Conservation (phyloP, 2,888 invertebrate species). For the Andrena minutula region DNA sequence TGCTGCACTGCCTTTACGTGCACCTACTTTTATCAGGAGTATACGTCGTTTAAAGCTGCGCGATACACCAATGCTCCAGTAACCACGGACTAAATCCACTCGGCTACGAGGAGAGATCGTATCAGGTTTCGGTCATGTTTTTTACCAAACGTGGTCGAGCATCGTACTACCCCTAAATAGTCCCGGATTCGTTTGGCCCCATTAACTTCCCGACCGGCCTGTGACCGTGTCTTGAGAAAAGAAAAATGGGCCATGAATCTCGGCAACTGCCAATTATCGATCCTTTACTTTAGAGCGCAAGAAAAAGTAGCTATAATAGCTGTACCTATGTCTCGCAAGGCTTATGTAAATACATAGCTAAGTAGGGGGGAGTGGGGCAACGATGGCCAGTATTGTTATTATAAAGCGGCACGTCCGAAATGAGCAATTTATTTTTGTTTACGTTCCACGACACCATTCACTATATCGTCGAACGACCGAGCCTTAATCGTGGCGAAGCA, state of each 20-base stretch:
- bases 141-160: conserved; percentile 33
- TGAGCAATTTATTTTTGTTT: too few species aligned
- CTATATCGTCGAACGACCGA: too few species aligned
- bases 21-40: too few species aligned
- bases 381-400: too few species aligned
- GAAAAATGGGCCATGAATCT: conserved; percentile 41
- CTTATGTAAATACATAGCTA: too few species aligned
- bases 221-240: conserved; percentile 6
- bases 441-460: too few species aligned
- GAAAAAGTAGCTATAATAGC: neutral
- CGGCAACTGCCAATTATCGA: conserved; percentile 36
- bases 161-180: conserved; percentile 22
- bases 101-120: conserved; percentile 7
- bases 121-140: conserved; percentile 41
- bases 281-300: neutral
- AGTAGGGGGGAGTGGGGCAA: too few species aligned
- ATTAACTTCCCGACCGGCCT: conserved; percentile 44
- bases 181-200: conserved; percentile 52
- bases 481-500: too few species aligned
- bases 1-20: too few species aligned
- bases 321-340: neutral
- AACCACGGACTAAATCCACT: conserved; percentile 7
- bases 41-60: too few species aligned
- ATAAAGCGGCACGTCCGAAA: too few species aligned
- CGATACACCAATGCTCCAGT: neutral